Conservation (phyloP, 1,140 invertebrate species). For the Metaphire vulgaris region DNA sequence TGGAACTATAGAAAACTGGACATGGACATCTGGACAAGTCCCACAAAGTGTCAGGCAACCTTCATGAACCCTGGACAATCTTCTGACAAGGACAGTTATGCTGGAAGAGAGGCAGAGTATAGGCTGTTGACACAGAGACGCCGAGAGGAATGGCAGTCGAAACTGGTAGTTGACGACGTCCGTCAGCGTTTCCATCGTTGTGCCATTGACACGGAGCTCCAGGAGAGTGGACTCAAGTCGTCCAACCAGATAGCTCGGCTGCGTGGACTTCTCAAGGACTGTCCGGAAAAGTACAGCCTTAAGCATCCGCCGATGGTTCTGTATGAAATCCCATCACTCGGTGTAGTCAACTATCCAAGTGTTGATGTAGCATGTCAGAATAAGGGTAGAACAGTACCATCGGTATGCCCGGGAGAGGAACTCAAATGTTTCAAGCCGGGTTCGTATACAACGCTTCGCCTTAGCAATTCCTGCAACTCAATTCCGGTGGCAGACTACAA, state of each 20-base stretch:
- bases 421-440: conserved; percentile 46
- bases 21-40: neutral
- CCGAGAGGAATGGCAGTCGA: conserved; percentile 38
- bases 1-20: neutral
- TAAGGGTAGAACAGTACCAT: conserved; percentile 32
- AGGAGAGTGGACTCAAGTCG: conserved; percentile 37
- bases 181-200: conserved; percentile 39
- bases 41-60: neutral
- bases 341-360: conserved; percentile 41
- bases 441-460: conserved; percentile 37
- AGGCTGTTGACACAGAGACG: conserved; percentile 32
- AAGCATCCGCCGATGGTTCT: conserved; percentile 31
- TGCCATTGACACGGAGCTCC: conserved; percentile 44
- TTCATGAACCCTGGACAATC: neutral
- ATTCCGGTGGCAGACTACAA: conserved; percentile 46
- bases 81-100: neutral
- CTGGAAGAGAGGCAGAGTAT: conserved; percentile 32
- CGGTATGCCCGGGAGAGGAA: conserved; percentile 35
- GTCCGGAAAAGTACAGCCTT: conserved; percentile 38
- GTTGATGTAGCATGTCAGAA: conserved; percentile 39
- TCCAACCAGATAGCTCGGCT: conserved; percentile 46
- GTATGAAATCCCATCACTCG: conserved; percentile 42
- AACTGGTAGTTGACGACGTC: conserved; percentile 42
- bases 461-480: conserved; percentile 41
- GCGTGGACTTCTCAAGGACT: conserved; percentile 46